Evolutionary conservation across 2,888 invertebrate species (phyloP).

Genomic region (Dolichopus griseipennis): DNA sequence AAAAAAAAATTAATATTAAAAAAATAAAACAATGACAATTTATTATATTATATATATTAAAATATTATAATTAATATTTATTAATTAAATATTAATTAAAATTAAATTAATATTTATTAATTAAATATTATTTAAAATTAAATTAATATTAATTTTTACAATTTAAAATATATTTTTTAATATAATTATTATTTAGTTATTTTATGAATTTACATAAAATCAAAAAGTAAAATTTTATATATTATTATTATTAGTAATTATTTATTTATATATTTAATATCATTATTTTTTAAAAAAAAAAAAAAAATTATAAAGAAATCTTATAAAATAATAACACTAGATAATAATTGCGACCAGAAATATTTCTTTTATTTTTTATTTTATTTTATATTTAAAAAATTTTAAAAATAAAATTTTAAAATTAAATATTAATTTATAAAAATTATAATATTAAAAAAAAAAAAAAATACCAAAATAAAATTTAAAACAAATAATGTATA

Average conservation of each 20-base stretch:
- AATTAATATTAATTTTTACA: no score
- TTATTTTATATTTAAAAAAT: not conserved
- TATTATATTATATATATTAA: conserved; percentile 30
- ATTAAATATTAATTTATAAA: no score
- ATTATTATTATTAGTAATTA: conserved; percentile 8
- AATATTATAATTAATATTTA: conserved; percentile 28
- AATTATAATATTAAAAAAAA: no score
- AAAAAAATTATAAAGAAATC: not conserved
- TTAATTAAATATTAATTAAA: conserved; percentile 22
- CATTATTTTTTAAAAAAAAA: no score
- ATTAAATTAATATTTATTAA: no score
- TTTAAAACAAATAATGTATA: no score
- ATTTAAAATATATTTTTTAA: no score
- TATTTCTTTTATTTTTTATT: not conserved
- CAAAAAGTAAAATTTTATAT: conserved; percentile 1
- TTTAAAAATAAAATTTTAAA: not conserved
- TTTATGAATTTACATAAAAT: no score
- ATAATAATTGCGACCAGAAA: conserved; percentile 1
- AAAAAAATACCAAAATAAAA: no score
- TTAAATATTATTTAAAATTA: no score
- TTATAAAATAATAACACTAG: not conserved
- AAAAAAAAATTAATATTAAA: conserved; percentile 20
- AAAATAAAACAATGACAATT: conserved; percentile 21
- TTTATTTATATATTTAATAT: conserved; percentile 1
- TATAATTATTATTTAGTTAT: no score